A percentile compares a stretch with the other conserved stretches of the same genome.
Conservation (phyloP, 2,888 invertebrate species). For the Norana najaformis region DNA sequence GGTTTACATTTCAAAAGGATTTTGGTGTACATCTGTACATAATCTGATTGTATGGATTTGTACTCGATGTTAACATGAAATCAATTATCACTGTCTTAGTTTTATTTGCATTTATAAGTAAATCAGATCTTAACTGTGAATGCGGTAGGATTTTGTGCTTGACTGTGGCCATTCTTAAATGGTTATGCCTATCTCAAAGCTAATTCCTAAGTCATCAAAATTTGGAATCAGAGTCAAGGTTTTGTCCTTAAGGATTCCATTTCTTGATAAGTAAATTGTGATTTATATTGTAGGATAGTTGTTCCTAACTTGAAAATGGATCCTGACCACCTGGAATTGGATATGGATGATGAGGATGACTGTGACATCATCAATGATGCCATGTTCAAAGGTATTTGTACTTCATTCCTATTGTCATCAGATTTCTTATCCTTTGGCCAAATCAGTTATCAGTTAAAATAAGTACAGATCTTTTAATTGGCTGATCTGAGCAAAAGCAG, state of each 20-base stretch:
- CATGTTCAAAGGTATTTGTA: not conserved
- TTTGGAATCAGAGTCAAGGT: not conserved
- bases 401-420: not conserved
- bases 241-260: not conserved
- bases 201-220: not conserved
- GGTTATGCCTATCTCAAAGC: not conserved
- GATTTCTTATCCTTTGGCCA: not conserved
- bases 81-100: too few relatives aligned
- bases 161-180: not conserved
- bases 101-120: too few relatives aligned
- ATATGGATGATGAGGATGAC: not conserved
- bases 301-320: not conserved
- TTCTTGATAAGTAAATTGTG: slow-evolving; percentile 1
- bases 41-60: too few relatives aligned
- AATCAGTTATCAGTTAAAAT: not conserved
- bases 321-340: not conserved
- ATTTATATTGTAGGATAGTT: not conserved
- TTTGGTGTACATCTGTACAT: too few relatives aligned
- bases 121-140: too few relatives aligned
- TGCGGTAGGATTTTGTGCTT: too few relatives aligned
- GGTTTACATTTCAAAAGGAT: too few relatives aligned
- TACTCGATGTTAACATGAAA: too few relatives aligned
- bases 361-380: not conserved
- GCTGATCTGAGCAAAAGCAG: too few relatives aligned
- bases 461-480: not conserved